A percentile compares a stretch with the other conserved stretches of the same genome.
These are phyloP conservation scores for Pseudomugil gertrudae DNA, from an alignment of 2,797 vertebrate species.

Conservation along the genomic window DNA sequence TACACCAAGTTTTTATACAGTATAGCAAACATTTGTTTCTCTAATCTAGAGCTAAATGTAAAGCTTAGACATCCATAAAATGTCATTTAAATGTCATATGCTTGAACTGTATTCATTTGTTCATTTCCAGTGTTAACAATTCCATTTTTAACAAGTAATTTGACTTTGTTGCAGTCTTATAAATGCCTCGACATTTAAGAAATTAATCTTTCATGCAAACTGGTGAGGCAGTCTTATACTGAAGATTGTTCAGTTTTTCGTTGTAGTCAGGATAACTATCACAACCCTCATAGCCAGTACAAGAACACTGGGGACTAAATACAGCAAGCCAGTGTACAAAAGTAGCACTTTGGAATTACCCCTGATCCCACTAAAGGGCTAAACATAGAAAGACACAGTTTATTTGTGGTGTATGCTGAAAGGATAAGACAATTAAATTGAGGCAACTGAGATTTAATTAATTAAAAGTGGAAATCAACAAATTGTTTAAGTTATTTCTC, in stretches of 20 bases:
- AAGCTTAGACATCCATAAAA: constrained; percentile 58
- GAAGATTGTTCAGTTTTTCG: constrained; percentile 40
- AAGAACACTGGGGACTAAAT: constrained; percentile 57
- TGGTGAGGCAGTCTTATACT: constrained; percentile 37
- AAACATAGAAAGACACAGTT: constrained; percentile 16
- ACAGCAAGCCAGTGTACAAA: constrained; percentile 31
- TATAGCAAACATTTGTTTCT: constrained; percentile 33
- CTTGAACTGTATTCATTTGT: constrained; percentile 71
- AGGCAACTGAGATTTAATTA: background rate
- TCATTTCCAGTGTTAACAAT: constrained; percentile 59
- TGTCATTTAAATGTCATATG: constrained; percentile 69
- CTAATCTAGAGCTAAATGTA: constrained; percentile 28
- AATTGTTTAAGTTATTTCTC: background rate
- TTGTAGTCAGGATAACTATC: constrained; percentile 16
- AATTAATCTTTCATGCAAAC: constrained; percentile 44
- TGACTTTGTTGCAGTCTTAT: constrained; percentile 54
- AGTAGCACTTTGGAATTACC: constrained; percentile 46
- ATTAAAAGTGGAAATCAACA: background rate
- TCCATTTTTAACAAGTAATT: constrained; percentile 55
- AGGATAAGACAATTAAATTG: constrained; percentile 5
- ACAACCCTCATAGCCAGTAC: constrained; percentile 6
- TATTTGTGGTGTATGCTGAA: constrained; percentile 2
- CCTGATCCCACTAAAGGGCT: constrained; percentile 43
- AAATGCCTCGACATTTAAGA: constrained; percentile 76
- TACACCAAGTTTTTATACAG: constrained; percentile 37